Percentiles rank a stretch among this genome's conserved stretches.
Evolutionary conservation across 2,888 invertebrate genomes (phyloP).

Genomic region (Leptarthrus brevirostris): DNA sequence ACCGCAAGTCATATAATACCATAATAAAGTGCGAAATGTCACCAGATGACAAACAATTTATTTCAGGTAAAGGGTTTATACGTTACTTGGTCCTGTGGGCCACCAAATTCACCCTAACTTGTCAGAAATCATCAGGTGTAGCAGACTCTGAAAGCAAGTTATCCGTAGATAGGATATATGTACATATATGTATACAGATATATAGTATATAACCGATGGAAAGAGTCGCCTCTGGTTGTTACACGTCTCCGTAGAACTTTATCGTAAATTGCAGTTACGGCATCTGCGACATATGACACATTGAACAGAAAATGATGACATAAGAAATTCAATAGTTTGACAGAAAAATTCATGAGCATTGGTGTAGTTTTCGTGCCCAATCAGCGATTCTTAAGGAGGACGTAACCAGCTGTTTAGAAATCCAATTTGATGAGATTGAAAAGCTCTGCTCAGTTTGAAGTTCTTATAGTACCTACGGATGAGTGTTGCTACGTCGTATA

Average conservation of each 20-base stretch:
- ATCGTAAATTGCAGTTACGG: slow-evolving; percentile 28
- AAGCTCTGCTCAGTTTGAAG: background rate
- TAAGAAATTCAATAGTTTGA: slow-evolving; percentile 23
- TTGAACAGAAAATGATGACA: slow-evolving; percentile 31
- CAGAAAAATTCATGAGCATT: background rate
- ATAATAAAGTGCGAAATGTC: slow-evolving; percentile 41
- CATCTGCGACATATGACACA: slow-evolving; percentile 25
- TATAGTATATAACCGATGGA: background rate
- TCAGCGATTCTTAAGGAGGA: slow-evolving; percentile 3
- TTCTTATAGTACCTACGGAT: background rate
- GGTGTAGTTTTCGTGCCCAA: slow-evolving; percentile 13
- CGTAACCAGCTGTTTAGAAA: slow-evolving; percentile 23
- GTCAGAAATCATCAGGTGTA: slow-evolving; percentile 40
- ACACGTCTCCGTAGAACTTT: background rate
- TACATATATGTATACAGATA: background rate
- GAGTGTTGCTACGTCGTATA: background rate
- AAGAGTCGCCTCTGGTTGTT: background rate
- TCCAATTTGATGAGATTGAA: slow-evolving; percentile 36
- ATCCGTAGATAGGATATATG: too few relatives aligned
- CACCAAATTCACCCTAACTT: background rate
- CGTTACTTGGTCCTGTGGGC: slow-evolving; percentile 2
- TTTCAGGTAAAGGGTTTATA: slow-evolving; percentile 21
- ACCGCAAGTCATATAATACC: slow-evolving; percentile 33
- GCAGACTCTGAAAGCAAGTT: background rate
- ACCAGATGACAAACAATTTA: slow-evolving; percentile 48